Evolutionary conservation across 1,140 invertebrate genomes (phyloP), one percentile per base, ranked within the genome.

Genomic region (Drosophila repleta): DNA sequence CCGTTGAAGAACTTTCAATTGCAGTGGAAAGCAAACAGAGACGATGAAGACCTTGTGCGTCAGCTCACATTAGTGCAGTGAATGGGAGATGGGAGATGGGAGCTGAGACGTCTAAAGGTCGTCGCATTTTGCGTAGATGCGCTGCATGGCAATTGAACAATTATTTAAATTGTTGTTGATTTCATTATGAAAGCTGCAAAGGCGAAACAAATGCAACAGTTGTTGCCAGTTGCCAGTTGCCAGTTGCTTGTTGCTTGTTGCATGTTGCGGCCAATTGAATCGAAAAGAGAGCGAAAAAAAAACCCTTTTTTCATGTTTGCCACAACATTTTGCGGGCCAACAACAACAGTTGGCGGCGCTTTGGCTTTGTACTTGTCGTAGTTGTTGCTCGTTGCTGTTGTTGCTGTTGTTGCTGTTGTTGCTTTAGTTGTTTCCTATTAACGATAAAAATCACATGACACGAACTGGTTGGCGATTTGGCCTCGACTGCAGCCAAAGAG

Each of bases 361-460:
- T 82, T 76, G 62, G 62, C 74, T 73, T 79, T 79, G 76, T 76
- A 84, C 76, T 80, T 76, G 79, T 70, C 83, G 52, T 53, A 24
- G 32, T 46, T 21, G 6, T 15, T 18, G 61, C 39, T 53, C 32
- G 35, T 20, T 53, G n/a, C n/a, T n/a, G n/a, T 3, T 3, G 35
- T 21, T 24, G 46, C 17, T 32, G 13, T 29, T 51, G 56, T 67
- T 56, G 58, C 48, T 76, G 60, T 39, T 57, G 70, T 79, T 69
- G 77, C 77, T 76, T 80, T 76, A 82, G 83, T 87, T 88, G 83
- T 88, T 88, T 88, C 83, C 83, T 88, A 88, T 88, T 88, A 76
- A 83, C 83, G 83, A 88, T 88, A 88, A 88, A 87, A 88, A 88
- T 88, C 83, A 83, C 84, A 88, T 88, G 83, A 88, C 83, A 88